phyloP scores from a whole-genome alignment of 2,888 invertebrate species.

The Drosophila meridionalis region DNA sequence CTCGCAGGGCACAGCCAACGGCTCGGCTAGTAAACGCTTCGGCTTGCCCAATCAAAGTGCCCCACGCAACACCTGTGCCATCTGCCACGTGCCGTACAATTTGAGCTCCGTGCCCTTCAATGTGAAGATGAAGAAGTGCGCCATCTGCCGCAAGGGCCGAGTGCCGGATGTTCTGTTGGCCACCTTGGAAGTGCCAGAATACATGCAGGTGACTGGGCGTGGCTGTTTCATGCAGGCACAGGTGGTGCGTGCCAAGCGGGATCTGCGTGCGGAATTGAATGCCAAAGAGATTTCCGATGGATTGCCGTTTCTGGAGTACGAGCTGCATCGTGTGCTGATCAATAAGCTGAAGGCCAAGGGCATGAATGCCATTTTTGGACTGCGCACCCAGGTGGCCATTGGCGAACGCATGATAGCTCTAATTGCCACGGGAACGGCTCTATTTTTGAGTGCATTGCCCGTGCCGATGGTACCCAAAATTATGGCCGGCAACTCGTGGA shows the following conservation, averaged over 20 bases:
- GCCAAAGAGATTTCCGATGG: conserved; percentile 98
- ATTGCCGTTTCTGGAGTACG: conserved; percentile 97
- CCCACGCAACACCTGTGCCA: conserved; percentile 73
- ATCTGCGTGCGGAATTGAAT: conserved; percentile 92
- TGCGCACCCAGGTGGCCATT: conserved; percentile 92
- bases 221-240: conserved; percentile 90
- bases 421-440: conserved; percentile 94
- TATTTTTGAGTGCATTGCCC: conserved; percentile 91
- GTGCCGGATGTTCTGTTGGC: conserved; percentile 96
- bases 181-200: conserved; percentile 93
- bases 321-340: conserved; percentile 94
- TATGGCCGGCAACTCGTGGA: conserved; percentile 88
- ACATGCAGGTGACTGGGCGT: conserved; percentile 89
- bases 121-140: conserved; percentile 90
- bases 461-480: conserved; percentile 90
- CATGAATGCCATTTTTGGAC: conserved; percentile 96
- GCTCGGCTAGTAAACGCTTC: conserved; percentile 58
- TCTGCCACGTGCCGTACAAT: conserved; percentile 94
- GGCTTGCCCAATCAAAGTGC: conserved; percentile 61
- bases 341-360: conserved; percentile 97
- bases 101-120: conserved; percentile 90
- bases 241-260: conserved; percentile 91
- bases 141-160: conserved; percentile 90
- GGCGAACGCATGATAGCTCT: conserved; percentile 95
- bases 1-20: conserved; percentile 59